phyloP scores from a whole-genome alignment of 1,140 invertebrate genomes.

The Papilio glaucus region DNA sequence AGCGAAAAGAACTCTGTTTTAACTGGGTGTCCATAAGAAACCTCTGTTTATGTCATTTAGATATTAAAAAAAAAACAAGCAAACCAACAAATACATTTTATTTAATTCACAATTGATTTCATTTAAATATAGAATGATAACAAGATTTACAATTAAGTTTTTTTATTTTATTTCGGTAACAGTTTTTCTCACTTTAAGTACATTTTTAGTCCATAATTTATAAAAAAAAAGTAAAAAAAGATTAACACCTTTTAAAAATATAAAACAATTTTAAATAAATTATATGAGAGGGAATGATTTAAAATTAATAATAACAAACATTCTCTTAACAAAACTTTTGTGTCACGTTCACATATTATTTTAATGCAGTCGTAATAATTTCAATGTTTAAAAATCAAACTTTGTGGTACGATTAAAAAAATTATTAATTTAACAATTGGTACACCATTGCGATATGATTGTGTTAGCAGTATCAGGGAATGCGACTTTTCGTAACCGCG shows the following conservation, averaged over 20 bases:
- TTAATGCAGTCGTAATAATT: no score
- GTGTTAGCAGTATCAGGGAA: no score
- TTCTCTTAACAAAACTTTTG: no score
- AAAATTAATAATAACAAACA: background rate
- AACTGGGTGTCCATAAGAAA: no score
- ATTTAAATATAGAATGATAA: conserved; percentile 15
- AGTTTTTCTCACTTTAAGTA: background rate
- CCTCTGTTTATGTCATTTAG: no score
- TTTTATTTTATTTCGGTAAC: background rate
- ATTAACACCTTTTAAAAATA: background rate
- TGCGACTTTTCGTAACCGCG: no score
- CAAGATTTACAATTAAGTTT: background rate
- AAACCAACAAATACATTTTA: conserved; percentile 40
- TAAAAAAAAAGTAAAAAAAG: background rate
- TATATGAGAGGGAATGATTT: conserved; percentile 11
- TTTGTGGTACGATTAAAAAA: no score
- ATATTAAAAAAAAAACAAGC: conserved; percentile 16
- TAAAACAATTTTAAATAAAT: background rate
- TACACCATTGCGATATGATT: no score
- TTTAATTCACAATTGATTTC: conserved; percentile 28
- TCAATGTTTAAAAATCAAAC: no score
- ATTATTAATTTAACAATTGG: no score
- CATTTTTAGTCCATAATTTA: background rate
- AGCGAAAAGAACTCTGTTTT: no score
- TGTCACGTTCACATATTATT: no score